These are phyloP conservation scores for Drosophila birchii DNA, from an alignment of 2,888 invertebrate species.

Conservation along the genomic window DNA sequence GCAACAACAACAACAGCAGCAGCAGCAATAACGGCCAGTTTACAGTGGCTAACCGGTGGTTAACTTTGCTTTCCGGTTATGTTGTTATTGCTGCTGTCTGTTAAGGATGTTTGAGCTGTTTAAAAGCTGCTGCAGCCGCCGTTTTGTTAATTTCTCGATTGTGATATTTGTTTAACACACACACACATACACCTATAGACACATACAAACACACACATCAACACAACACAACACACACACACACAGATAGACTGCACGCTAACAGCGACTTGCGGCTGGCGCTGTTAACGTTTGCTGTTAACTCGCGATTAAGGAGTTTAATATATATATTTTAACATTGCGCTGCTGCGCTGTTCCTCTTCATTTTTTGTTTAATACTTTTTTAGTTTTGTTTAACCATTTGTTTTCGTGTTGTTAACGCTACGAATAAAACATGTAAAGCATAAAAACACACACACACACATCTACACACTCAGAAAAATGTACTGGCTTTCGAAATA, in stretches of 20 bases:
- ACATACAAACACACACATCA: slow-evolving; percentile 34
- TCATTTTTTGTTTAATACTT: slow-evolving; percentile 40
- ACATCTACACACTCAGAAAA: slow-evolving; percentile 9
- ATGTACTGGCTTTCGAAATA: slow-evolving; percentile 60
- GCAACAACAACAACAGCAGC: slow-evolving; percentile 28
- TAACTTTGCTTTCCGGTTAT: slow-evolving; percentile 19
- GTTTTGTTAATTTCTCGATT: slow-evolving; percentile 80
- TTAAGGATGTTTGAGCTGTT: slow-evolving; percentile 34
- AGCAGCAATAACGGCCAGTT: slow-evolving; percentile 18
- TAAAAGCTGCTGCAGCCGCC: slow-evolving; percentile 68
- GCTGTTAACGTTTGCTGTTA: slow-evolving; percentile 60
- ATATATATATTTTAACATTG: slow-evolving; percentile 51
- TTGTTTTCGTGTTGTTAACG: slow-evolving; percentile 48
- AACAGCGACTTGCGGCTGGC: slow-evolving; percentile 65
- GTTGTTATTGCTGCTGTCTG: slow-evolving; percentile 51
- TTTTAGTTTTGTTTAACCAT: slow-evolving; percentile 47
- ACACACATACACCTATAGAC: slow-evolving; percentile 26
- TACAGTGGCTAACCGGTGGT: slow-evolving; percentile 23
- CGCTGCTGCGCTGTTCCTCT: slow-evolving; percentile 63
- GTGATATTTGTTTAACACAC: slow-evolving; percentile 79
- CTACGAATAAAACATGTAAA: slow-evolving; percentile 45
- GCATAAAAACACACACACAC: slow-evolving; percentile 38
- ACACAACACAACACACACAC: slow-evolving; percentile 13
- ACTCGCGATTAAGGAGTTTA: slow-evolving; percentile 17
- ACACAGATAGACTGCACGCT: slow-evolving; percentile 55